Base-by-base conservation (phyloP, 2,888 invertebrate genomes). In the Autographa gamma region DNA sequence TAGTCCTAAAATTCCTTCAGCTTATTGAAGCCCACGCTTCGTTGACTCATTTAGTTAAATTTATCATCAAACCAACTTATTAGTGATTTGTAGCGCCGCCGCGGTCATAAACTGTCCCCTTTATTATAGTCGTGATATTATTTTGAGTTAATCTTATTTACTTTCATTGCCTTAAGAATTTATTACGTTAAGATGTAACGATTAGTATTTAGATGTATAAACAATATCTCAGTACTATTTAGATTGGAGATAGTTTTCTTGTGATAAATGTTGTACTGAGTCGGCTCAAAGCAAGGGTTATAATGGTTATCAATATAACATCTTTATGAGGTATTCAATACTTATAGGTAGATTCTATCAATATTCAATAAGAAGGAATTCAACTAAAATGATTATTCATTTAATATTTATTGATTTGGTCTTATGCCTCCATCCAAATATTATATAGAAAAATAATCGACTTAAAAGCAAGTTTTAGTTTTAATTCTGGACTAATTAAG, bases 131-230 rank as follows among this genome's bases (percentile, higher is more conserved):
- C 84, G 76, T 74, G 80, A 77, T 81, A 84, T 82, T 75, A 79
- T 80, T 80, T 79, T 74, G 69, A 84, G 69, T 76, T 85, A 84
- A 85, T 85, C 77, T 83, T 84, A 80, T 81, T 85, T 81, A 82
- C 77, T 81, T 80, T 80, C 79, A 85, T 84, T 77, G 63, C 70
- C 66, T 69, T 38, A 19, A 69, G 8, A 76, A 76, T 83, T 76
- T 85, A 83, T 83, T 69, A 62, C 62, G 61, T 73, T 80, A 48
- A 76, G 76, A 76, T 80, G 71, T 71, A 66, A 60, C 56, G 76
- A 80, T 74, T 80, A 71, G 63, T 73, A 74, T 82, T 73, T 76
- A 63, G 60, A 70, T 83, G 59, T 70, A 69, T 74, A 74, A 73
- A 74, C 71, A 76, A 80, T 78, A 76, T 74, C 68, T 59, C 9